Evolutionary conservation across 64 coral and sea anemone genomes (phyloP), one percentile per base, ranked within the genome.

Genomic region (Montipora capricornis): DNA sequence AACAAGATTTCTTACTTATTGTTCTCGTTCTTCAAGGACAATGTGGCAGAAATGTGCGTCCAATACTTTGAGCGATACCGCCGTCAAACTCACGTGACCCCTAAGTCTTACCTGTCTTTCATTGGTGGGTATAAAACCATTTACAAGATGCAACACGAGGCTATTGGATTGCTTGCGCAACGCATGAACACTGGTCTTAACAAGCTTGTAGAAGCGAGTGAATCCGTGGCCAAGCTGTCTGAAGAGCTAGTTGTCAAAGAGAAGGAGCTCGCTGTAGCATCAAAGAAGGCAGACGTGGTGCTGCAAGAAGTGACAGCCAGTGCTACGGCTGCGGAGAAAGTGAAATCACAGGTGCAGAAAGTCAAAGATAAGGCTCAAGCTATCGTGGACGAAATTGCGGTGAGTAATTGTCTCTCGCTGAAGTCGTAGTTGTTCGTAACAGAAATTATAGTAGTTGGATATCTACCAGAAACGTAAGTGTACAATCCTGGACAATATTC

Each of bases 281-380:
- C 98, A 22, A 93, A 94, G 80, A 99, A 99, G 49, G 98, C 98
- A 29, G 98, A 99, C 85, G 95, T 96, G 14, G 98, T 99, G 17
- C 81, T 99, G 15, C 92, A 95, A 44, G 98, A 99, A 26, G 98
- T 99, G 69, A 99, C 98, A 10, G 93, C 88, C 45, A 99, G 98
- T 78, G 98, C 98, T 19, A 82, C 83, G 6, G 98, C 98, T 6
- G 98, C 98, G 2, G 98, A 99, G 50, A 99, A 99, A 51, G 98
- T 99, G 1, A 99, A 99, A 60, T 96, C 94, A 75, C 98, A 99
- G 89, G 98, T 99, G 73, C 98, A 99, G 66, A 99, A 99, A 80
- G 98, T 99, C 22, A 99, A 99, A 53, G 98, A 99, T 80, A 99
- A 99, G 64, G 98, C 98, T 7, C 98, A 99, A 69, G 98, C 98